These are phyloP conservation scores for Trachymyrmex cornetzi DNA, from an alignment of 1,140 invertebrate genomes.

Conservation along the genomic window DNA sequence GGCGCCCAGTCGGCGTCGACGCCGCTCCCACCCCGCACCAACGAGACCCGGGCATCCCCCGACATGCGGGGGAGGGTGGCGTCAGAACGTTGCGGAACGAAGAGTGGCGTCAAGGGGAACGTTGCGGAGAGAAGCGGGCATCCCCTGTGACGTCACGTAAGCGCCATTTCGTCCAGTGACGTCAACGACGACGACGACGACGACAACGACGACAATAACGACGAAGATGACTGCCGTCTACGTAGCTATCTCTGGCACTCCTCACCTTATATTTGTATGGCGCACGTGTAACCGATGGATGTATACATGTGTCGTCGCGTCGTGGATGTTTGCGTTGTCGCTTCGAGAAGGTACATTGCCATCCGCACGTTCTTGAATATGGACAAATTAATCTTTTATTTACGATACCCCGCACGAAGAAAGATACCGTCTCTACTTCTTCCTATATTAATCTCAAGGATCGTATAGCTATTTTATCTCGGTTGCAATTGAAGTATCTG, in stretches of 20 bases:
- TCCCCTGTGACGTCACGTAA: slow-evolving; percentile 83
- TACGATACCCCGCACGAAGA: background rate
- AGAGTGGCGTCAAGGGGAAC: slow-evolving; percentile 53
- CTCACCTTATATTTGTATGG: slow-evolving; percentile 52
- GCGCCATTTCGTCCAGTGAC: slow-evolving; percentile 85
- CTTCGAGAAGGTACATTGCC: slow-evolving; percentile 17
- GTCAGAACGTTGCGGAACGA: slow-evolving; percentile 67
- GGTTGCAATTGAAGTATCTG: background rate
- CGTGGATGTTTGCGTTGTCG: background rate
- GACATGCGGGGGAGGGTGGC: slow-evolving; percentile 61
- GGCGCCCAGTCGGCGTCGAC: slow-evolving; percentile 62
- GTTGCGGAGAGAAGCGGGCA: slow-evolving; percentile 66
- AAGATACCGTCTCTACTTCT: background rate
- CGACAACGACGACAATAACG: slow-evolving; percentile 65
- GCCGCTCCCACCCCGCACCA: background rate
- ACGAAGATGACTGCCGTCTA: slow-evolving; percentile 72
- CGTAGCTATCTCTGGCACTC: slow-evolving; percentile 47
- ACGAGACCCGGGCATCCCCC: slow-evolving; percentile 47
- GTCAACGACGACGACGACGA: slow-evolving; percentile 79
- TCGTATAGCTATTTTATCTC: background rate
- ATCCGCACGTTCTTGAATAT: background rate
- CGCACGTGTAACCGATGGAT: slow-evolving; percentile 44
- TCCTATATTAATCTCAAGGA: background rate
- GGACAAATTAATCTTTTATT: slow-evolving; percentile 27
- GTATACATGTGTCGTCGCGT: slow-evolving; percentile 16